Percentiles rank a stretch among this genome's conserved stretches.
Evolutionary conservation across 2,113 vertebrate genomes (phyloP).

Genomic region (Takifugu flavidus): DNA sequence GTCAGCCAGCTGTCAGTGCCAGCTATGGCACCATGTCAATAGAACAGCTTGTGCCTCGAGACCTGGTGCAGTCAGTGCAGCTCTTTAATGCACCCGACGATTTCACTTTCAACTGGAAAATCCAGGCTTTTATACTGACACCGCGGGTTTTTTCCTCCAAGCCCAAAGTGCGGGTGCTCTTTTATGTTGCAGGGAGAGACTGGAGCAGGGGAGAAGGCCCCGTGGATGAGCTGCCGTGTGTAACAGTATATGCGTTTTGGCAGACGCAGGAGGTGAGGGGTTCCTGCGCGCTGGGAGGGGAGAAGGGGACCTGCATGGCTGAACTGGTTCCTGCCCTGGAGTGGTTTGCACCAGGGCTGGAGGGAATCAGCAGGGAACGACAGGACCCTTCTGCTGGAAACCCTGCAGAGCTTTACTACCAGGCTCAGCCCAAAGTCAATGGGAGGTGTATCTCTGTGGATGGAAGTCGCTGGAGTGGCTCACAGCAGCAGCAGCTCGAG

Average conservation of each 20-base stretch:
- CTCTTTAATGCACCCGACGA: slow-evolving; percentile 71
- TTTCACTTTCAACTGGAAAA: slow-evolving; percentile 83
- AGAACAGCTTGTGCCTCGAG: slow-evolving; percentile 75
- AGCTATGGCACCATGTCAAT: slow-evolving; percentile 81
- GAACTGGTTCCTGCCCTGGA: slow-evolving; percentile 73
- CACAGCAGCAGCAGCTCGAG: slow-evolving; percentile 71
- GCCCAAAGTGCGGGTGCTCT: slow-evolving; percentile 84
- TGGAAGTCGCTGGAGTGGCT: slow-evolving; percentile 25
- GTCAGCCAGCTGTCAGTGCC: slow-evolving; percentile 78
- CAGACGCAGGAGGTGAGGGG: slow-evolving; percentile 85
- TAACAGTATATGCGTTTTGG: slow-evolving; percentile 85
- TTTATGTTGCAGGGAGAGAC: slow-evolving; percentile 84
- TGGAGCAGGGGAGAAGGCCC: slow-evolving; percentile 74
- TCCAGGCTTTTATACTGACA: slow-evolving; percentile 80
- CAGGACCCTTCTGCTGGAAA: slow-evolving; percentile 74
- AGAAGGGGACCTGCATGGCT: slow-evolving; percentile 82
- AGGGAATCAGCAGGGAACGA: slow-evolving; percentile 78
- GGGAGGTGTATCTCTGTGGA: slow-evolving; percentile 72
- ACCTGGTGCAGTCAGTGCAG: slow-evolving; percentile 75
- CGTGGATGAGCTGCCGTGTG: slow-evolving; percentile 79
- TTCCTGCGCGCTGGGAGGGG: slow-evolving; percentile 77
- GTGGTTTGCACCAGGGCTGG: slow-evolving; percentile 80
- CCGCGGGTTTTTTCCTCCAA: slow-evolving; percentile 77
- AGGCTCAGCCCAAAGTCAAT: slow-evolving; percentile 69
- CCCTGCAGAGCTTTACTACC: slow-evolving; percentile 88